Evolutionary conservation across 2,113 vertebrate genomes (phyloP), one percentile per base, ranked within the genome.

Genomic region (Shinisaurus crocodilurus): DNA sequence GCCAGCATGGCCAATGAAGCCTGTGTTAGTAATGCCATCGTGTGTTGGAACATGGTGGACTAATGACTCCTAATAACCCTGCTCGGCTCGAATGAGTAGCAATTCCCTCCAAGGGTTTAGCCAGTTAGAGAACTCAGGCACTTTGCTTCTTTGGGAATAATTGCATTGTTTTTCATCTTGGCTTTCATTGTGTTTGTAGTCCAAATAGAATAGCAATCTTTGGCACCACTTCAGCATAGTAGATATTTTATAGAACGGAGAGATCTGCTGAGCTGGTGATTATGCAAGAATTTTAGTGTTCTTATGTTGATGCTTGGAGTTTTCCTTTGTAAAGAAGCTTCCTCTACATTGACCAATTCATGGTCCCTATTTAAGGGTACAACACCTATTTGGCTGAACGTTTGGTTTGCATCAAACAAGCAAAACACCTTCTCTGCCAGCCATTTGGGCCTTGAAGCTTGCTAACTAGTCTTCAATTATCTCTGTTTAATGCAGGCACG

Each of bases 101-200:
- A 37, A 32, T 57, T 85, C 25, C 43, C 34, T 67, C 82, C 45
- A 83, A 63, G 88, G 50, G 57, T 84, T 84, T 34, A 65, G 40
- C 15, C 32, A 65, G 54, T 27, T 65, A 54, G 34, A 57, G n/a
- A 54, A 72, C 43, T 10, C 67, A 43, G 37, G 65, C 60, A 13
- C 65, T 85, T 65, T 89, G 82, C 57, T 65, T 20, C 13, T 40
- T 54, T 27, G 82, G n/a, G 85, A 79, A 70, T 84, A 85, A 70
- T 60, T 65, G 40, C n/a, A 84, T 89, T 89, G 29, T 83, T 89
- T 89, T 43, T 72, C 34, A 37, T 79, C 82, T 75, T 69, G 63
- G 60, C 60, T 83, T 83, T 83, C 27, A 13, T 65, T 79, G 34
- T 45, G 60, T 70, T 77, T 67, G 27, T 40, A 54, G 72, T 82